Evolutionary conservation across 2,888 invertebrate genomes (phyloP), one percentile per base, ranked within the genome.

Genomic region (Mylabris sibirica): DNA sequence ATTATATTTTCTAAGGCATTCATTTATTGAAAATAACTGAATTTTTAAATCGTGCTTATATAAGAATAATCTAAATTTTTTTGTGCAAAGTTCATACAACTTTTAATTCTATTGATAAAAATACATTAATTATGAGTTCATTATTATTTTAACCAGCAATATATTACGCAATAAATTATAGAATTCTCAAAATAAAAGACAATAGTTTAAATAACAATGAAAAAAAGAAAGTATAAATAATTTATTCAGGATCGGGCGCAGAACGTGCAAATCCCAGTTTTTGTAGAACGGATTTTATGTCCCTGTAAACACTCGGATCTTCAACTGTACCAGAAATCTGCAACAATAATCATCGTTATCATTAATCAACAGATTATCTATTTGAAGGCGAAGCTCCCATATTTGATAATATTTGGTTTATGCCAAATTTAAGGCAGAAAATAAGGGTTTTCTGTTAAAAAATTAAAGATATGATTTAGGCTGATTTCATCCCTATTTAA

Each of bases 271-370:
- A 93, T 0, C 94, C 94, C 70, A 91, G 85, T 79, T 91, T 91
- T 80, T 93, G 92, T 69, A 97, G 85, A 0, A 91, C 93, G 12
- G 87, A 83, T 81, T 92, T 92, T 75, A 97, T 93, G 81, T 93
- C 93, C 9, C 87, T 88, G 80, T 94, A 97, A 9, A 96, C 94
- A 44, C 88, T 88, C 5, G 94, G 90, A 84, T 97, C 96, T 83
- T 97, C 97, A 73, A 97, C 94, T 9, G 96, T 96, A 3, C 93
- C 91, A 63, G 96, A 88, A 79, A 92, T 90, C 91, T 91, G 83
- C 57, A 84, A 84, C 72, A 72, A 76, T 66, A 66, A 60, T 65
- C 30, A 60, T 65, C 30, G 30, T 30, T 30, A 3, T 30, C 30
- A 8, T 30, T 30, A 30, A 30, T 6, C 30, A 30, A 30, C 30